Evolutionary conservation across 2,797 vertebrate genomes (phyloP).

Genomic region (Brachymystax lenok): DNA sequence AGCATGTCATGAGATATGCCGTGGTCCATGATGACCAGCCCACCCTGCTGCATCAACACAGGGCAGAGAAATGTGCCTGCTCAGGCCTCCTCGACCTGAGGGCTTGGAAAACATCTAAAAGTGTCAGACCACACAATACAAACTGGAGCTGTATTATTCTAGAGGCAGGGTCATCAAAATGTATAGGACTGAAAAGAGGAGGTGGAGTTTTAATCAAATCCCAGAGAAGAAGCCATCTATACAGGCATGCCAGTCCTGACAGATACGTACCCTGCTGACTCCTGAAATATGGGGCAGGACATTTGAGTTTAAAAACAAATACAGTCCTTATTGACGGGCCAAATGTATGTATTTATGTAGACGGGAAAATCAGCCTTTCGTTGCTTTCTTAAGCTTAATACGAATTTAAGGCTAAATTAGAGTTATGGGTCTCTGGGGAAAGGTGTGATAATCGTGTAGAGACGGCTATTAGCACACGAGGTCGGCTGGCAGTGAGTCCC

Average conservation of each 20-base stretch:
- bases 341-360: conserved; percentile 69
- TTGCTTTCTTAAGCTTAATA: conserved; percentile 69
- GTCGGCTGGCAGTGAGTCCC: conserved; percentile 26
- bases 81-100: not conserved
- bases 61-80: conserved; percentile 16
- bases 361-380: conserved; percentile 68
- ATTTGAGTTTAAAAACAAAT: conserved; percentile 69
- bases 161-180: conserved; percentile 53
- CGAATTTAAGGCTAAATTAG: conserved; percentile 68
- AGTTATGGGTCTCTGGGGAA: conserved; percentile 61
- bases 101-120: conserved; percentile 51
- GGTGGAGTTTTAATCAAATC: conserved; percentile 65
- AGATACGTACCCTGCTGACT: conserved; percentile 44
- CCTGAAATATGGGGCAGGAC: conserved; percentile 53
- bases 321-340: conserved; percentile 56
- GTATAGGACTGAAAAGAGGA: conserved; percentile 45
- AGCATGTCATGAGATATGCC: conserved; percentile 13
- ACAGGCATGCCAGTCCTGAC: conserved; percentile 41
- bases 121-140: conserved; percentile 41
- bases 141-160: conserved; percentile 55
- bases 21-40: conserved; percentile 8
- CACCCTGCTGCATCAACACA: conserved; percentile 35
- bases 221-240: conserved; percentile 48
- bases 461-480: conserved; percentile 59
- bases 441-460: conserved; percentile 64